Percentiles rank a stretch among this genome's conserved stretches.
These are phyloP conservation scores for Cantharis lateralis DNA, from an alignment of 2,888 invertebrate genomes.

Conservation along the genomic window DNA sequence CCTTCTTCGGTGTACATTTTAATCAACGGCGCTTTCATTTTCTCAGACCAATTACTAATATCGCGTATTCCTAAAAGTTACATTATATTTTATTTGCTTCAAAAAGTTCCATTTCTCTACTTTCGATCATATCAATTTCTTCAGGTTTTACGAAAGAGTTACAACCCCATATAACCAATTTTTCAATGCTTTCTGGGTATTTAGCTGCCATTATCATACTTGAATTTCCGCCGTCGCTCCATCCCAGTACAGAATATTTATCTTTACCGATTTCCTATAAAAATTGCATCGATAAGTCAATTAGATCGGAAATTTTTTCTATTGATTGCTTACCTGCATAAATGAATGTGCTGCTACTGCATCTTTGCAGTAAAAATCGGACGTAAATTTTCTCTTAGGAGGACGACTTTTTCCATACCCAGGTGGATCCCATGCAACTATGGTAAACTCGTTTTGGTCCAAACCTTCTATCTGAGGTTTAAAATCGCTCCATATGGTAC, in stretches of 20 bases:
- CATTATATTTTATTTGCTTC: background rate
- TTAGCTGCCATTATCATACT: conserved; percentile 77
- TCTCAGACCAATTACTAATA: conserved; percentile 77
- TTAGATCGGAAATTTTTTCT: background rate
- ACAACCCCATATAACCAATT: conserved; percentile 78
- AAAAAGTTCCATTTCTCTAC: conserved; percentile 53
- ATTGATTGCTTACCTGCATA: conserved; percentile 66
- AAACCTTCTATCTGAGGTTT: conserved; percentile 74
- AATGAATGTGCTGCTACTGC: conserved; percentile 71
- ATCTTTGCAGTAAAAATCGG: conserved; percentile 75
- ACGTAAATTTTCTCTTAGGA: conserved; percentile 71
- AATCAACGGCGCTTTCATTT: conserved; percentile 74
- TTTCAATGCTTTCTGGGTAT: conserved; percentile 68
- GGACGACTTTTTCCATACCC: conserved; percentile 87
- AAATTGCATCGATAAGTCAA: background rate
- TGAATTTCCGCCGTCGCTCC: conserved; percentile 88
- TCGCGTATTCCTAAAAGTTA: conserved; percentile 66
- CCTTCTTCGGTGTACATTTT: conserved; percentile 75
- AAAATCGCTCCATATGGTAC: conserved; percentile 83
- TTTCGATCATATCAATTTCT: conserved; percentile 67
- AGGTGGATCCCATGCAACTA: conserved; percentile 83
- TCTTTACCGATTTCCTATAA: conserved; percentile 64
- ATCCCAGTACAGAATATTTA: conserved; percentile 80
- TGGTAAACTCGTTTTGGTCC: conserved; percentile 64
- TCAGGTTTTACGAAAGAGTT: conserved; percentile 74